Conservation (phyloP, 2,888 invertebrate genomes). For the Rhamnusium bicolor region DNA sequence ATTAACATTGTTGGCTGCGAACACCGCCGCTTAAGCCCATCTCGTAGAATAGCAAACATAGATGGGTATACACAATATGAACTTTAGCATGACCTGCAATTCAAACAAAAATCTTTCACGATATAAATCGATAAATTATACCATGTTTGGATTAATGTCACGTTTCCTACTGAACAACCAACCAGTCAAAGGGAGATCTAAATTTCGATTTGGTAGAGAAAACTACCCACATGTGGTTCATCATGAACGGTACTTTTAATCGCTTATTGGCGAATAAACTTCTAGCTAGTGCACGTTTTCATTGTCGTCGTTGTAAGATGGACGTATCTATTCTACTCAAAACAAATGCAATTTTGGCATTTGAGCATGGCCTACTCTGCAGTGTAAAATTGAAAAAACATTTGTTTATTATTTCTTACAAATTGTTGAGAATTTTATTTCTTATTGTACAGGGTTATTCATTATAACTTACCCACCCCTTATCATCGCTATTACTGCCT, state of each 20-base stretch:
- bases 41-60: neutral
- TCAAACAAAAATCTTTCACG: neutral
- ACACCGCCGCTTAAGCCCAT: neutral
- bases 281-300: no score
- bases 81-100: constrained; percentile 10
- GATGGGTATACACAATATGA: neutral
- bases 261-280: no score
- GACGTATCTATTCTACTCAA: no score
- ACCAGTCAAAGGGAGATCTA: constrained; percentile 3
- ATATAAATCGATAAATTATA: constrained; percentile 20
- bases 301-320: no score
- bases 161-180: neutral
- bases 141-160: constrained; percentile 12
- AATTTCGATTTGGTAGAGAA: neutral
- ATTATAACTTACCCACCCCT: no score
- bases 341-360: no score
- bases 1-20: neutral
- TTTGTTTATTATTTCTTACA: no score
- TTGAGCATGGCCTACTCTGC: no score
- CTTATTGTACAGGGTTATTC: no score
- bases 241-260: neutral
- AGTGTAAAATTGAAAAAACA: no score
- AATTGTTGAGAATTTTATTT: no score
- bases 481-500: no score
- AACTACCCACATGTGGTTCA: constrained; percentile 7